phyloP scores from a whole-genome alignment of 2,888 invertebrate species.

The Dolichopus griseipennis region DNA sequence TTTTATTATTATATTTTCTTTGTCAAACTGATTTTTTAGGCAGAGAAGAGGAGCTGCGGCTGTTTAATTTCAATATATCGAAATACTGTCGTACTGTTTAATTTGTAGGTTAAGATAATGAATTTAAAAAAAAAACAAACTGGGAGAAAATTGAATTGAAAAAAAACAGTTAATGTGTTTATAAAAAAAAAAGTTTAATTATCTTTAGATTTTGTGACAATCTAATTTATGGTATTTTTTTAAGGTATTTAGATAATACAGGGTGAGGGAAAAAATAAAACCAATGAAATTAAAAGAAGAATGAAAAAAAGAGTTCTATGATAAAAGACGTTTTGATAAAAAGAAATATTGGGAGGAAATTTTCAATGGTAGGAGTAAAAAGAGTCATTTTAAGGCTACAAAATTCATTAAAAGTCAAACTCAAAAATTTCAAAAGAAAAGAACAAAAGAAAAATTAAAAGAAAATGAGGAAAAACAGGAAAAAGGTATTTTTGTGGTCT shows the following conservation, averaged over 20 bases:
- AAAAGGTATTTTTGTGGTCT: too few species aligned
- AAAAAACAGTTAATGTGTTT: background rate
- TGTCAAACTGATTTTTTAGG: too few species aligned
- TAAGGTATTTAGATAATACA: background rate
- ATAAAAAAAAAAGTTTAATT: background rate
- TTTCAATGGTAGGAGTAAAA: background rate
- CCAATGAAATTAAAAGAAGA: background rate
- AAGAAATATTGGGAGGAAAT: background rate
- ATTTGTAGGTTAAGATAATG: background rate
- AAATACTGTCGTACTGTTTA: background rate
- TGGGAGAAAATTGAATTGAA: background rate
- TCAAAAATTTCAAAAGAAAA: too few species aligned
- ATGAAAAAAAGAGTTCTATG: background rate
- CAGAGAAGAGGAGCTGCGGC: too few species aligned
- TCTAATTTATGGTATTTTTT: background rate
- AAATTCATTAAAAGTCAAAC: background rate
- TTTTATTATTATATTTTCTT: background rate
- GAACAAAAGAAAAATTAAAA: too few species aligned
- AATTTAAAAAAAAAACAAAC: background rate
- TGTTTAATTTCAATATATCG: too few species aligned
- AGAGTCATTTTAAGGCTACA: background rate
- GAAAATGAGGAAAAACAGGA: too few species aligned
- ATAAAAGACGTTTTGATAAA: too few species aligned
- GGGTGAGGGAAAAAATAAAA: too few species aligned
- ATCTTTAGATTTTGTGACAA: constrained; percentile 1